Conservation (phyloP, 1,140 invertebrate species). For the Calephelis nemesis region DNA sequence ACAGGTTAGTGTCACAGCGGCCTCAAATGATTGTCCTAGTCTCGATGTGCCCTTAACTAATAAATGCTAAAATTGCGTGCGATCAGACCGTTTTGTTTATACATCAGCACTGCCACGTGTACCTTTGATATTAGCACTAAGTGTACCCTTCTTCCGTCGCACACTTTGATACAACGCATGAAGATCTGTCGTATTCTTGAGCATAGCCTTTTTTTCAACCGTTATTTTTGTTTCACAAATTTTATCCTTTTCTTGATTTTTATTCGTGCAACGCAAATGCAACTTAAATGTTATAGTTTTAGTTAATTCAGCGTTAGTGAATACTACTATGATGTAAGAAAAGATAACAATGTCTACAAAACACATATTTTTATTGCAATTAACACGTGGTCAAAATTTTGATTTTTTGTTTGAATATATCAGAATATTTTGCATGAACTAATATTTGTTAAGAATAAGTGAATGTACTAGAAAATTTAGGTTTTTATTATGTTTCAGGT, state of each 20-base stretch:
- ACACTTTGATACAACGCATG: conserved; percentile 62
- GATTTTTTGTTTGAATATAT: not conserved
- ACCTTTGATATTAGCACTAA: conserved; percentile 62
- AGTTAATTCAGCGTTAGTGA: conserved; percentile 14
- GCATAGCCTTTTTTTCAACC: conserved; percentile 30
- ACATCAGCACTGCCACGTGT: conserved; percentile 60
- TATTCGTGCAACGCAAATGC: conserved; percentile 3
- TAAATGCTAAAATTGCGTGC: conserved; percentile 44
- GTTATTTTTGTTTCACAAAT: conserved; percentile 26
- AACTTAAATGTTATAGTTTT: conserved; percentile 10
- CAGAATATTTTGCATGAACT: not conserved
- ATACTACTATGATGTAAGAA: not conserved
- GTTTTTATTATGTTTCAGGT: conserved; percentile 48
- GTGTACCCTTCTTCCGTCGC: conserved; percentile 55
- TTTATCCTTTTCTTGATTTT: conserved; percentile 18
- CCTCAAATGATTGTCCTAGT: conserved; percentile 52
- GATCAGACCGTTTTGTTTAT: conserved; percentile 41
- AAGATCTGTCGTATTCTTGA: conserved; percentile 43
- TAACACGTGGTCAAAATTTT: not conserved
- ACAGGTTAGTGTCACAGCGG: conserved; percentile 75
- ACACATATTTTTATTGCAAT: conserved; percentile 3
- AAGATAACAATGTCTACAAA: not conserved
- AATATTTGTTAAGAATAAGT: not conserved
- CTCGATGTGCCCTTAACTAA: conserved; percentile 56
- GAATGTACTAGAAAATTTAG: conserved; percentile 1